Evolutionary conservation across 2,113 vertebrate species (phyloP).

Genomic region (Oncorhynchus tshawytscha): DNA sequence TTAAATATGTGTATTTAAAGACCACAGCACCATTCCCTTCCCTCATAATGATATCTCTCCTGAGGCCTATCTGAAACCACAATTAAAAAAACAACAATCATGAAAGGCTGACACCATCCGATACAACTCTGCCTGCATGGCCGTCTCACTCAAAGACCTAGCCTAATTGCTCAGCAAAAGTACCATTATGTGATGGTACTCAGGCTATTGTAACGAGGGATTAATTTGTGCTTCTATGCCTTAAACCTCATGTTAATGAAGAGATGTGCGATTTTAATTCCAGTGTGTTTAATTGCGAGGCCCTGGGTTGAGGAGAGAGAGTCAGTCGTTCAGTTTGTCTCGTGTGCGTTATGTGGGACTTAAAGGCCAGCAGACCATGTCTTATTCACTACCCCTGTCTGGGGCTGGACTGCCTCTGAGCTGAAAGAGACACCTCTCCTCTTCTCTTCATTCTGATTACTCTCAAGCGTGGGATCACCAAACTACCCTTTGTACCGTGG

Average conservation of each 20-base stretch:
- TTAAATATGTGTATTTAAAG: constrained; percentile 24
- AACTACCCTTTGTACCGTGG: constrained; percentile 21
- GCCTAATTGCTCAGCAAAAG: constrained; percentile 17
- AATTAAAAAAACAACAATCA: constrained; percentile 20
- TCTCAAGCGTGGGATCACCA: constrained; percentile 37
- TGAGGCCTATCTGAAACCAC: constrained; percentile 21
- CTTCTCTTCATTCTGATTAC: constrained; percentile 39
- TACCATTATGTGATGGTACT: background rate
- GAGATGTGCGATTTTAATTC: constrained; percentile 9
- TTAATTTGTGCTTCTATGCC: background rate
- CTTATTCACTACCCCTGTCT: constrained; percentile 19
- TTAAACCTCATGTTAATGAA: constrained; percentile 1
- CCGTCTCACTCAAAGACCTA: constrained; percentile 10
- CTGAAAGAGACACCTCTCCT: constrained; percentile 12
- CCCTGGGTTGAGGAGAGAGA: background rate
- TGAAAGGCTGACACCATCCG: constrained; percentile 31
- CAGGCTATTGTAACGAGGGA: background rate
- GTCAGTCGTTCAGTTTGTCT: background rate
- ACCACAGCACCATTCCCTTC: constrained; percentile 16
- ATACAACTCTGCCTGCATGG: constrained; percentile 11
- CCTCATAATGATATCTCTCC: constrained; percentile 36
- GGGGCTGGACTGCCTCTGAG: background rate
- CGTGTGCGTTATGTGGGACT: constrained; percentile 9
- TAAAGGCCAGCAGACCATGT: constrained; percentile 18
- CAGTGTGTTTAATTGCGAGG: background rate